These are phyloP conservation scores for Planiliza haematocheilus DNA, from an alignment of 2,113 vertebrate genomes.

Conservation along the genomic window DNA sequence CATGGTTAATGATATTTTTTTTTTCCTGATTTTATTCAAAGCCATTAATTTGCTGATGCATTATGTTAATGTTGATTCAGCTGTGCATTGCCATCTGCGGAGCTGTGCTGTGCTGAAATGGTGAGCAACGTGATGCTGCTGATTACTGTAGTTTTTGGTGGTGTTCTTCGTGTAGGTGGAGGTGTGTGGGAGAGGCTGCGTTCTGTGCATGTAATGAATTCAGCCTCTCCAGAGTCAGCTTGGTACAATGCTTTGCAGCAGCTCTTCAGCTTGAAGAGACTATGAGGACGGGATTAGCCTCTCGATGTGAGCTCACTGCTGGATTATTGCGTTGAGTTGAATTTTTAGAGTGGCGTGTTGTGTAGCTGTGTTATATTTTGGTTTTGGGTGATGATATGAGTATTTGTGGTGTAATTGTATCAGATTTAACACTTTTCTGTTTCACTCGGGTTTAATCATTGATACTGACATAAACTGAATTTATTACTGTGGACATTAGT, in stretches of 20 bases:
- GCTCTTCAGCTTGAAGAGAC: slow-evolving; percentile 56
- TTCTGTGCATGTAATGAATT: slow-evolving; percentile 82
- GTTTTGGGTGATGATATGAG: not conserved
- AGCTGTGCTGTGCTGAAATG: slow-evolving; percentile 55
- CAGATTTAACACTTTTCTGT: not conserved
- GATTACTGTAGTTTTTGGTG: slow-evolving; percentile 72
- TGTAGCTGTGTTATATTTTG: too few relatives aligned
- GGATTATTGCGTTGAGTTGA: not conserved
- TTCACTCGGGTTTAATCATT: too few relatives aligned
- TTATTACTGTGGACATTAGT: too few relatives aligned
- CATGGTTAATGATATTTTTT: slow-evolving; percentile 21
- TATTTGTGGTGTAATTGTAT: not conserved
- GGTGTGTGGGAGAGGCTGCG: slow-evolving; percentile 82
- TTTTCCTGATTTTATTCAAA: slow-evolving; percentile 40
- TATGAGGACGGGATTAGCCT: slow-evolving; percentile 49
- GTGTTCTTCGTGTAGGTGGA: slow-evolving; percentile 80
- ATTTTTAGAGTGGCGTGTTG: too few relatives aligned
- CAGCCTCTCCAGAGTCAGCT: slow-evolving; percentile 76
- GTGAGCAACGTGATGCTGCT: slow-evolving; percentile 67
- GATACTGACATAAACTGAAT: too few relatives aligned
- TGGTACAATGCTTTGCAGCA: slow-evolving; percentile 54
- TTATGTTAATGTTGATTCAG: slow-evolving; percentile 55
- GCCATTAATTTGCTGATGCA: slow-evolving; percentile 54
- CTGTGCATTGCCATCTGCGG: slow-evolving; percentile 54
- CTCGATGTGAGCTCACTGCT: slow-evolving; percentile 24